Evolutionary conservation across 2,888 invertebrate species (phyloP).

Genomic region (Machimus rusticus): DNA sequence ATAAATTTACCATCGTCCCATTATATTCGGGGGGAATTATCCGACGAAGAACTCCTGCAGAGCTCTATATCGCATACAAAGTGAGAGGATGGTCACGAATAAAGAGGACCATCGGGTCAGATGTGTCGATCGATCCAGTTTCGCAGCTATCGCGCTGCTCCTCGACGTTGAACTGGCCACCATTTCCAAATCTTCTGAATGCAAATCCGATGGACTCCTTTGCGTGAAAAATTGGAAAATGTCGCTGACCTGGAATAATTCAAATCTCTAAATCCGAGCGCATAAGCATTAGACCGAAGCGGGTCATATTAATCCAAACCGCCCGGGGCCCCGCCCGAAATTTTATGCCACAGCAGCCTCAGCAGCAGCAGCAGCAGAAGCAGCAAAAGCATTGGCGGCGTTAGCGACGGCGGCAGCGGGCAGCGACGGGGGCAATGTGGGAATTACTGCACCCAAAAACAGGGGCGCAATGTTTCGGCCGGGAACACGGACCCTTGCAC

Average conservation of each 20-base stretch:
- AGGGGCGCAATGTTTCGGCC: neutral
- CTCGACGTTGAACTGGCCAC: constrained; percentile 63
- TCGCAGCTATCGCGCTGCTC: constrained; percentile 53
- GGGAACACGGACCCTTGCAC: neutral
- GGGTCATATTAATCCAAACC: constrained; percentile 4
- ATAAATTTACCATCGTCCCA: constrained; percentile 21
- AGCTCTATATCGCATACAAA: constrained; percentile 49
- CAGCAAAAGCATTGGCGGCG: neutral
- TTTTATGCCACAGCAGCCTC: neutral
- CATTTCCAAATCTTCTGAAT: constrained; percentile 62
- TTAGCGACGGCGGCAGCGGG: too few relatives aligned
- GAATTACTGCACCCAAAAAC: neutral
- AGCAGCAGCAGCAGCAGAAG: neutral
- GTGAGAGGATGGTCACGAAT: constrained; percentile 43
- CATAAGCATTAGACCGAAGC: neutral
- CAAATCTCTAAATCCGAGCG: constrained; percentile 20
- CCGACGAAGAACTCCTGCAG: constrained; percentile 50
- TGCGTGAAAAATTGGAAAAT: constrained; percentile 76
- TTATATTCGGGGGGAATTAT: constrained; percentile 47
- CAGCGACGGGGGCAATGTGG: neutral
- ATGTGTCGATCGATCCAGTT: constrained; percentile 4
- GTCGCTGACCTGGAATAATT: constrained; percentile 69
- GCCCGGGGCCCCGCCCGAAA: neutral
- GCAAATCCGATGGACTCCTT: constrained; percentile 62
- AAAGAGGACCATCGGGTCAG: neutral